Evolutionary conservation across 2,113 vertebrate genomes (phyloP).

Genomic region (Muntiacus muntjak): DNA sequence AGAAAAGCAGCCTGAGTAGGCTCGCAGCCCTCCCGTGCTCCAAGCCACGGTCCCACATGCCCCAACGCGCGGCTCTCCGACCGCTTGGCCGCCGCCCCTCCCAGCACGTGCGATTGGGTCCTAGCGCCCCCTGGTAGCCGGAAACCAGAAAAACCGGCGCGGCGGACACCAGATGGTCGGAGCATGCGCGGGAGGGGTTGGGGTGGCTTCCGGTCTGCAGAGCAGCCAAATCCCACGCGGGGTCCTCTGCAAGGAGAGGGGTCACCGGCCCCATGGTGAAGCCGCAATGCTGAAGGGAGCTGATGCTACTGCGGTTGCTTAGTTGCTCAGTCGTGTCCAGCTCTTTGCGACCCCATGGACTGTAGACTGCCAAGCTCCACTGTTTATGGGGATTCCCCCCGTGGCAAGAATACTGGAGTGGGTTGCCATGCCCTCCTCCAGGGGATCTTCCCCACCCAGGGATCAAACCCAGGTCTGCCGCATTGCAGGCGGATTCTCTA

Average conservation of each 20-base stretch:
- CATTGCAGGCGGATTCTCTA: not conserved
- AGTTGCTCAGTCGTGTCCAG: not conserved
- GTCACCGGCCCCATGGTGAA: fast-evolving
- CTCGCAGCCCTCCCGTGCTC: fast-evolving
- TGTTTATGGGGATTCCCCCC: not conserved
- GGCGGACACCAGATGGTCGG: fast-evolving
- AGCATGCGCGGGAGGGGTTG: not conserved
- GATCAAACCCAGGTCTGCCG: not conserved
- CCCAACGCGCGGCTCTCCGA: not conserved
- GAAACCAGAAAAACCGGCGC: not conserved
- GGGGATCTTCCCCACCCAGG: not conserved
- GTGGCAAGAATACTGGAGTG: not conserved
- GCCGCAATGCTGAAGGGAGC: fast-evolving
- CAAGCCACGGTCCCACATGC: fast-evolving
- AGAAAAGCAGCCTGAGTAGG: not conserved
- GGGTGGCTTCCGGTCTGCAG: not conserved
- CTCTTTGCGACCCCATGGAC: not conserved
- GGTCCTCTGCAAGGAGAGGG: fast-evolving
- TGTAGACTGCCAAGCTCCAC: not conserved
- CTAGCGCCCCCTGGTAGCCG: not conserved
- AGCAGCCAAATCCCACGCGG: fast-evolving
- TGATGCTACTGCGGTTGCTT: not conserved
- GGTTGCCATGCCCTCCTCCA: not conserved
- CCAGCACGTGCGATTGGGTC: not conserved
- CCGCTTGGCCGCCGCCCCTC: not conserved